Conservation (phyloP, 1,140 invertebrate species). For the Carcinoscorpius rotundicauda region DNA sequence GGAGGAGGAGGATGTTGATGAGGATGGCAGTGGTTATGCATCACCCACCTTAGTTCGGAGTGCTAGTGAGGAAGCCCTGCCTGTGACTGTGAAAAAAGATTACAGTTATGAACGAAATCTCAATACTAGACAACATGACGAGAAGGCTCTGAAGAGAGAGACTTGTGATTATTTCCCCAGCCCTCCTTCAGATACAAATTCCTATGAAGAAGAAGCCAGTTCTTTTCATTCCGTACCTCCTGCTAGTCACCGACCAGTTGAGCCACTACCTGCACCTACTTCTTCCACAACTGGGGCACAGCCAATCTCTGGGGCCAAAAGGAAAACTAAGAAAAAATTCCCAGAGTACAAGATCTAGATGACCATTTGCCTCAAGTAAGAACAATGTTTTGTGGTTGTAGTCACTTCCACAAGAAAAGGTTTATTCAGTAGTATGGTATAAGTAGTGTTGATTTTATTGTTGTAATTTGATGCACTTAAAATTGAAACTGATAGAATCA, state of each 20-base stretch:
- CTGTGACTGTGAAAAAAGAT: constrained; percentile 37
- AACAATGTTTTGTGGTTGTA: too few relatives aligned
- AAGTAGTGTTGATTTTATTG: too few relatives aligned
- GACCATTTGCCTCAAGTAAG: too few relatives aligned
- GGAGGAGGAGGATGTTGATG: constrained; percentile 57
- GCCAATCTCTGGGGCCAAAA: constrained; percentile 16
- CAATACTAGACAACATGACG: constrained; percentile 16
- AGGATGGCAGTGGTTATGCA: constrained; percentile 62
- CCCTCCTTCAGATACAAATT: constrained; percentile 25
- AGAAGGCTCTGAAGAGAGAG: constrained; percentile 23
- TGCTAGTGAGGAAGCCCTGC: constrained; percentile 72
- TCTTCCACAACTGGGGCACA: constrained; percentile 18
- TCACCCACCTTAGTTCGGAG: constrained; percentile 80
- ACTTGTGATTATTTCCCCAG: constrained; percentile 24
- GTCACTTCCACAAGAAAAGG: too few relatives aligned
- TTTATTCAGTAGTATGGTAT: too few relatives aligned
- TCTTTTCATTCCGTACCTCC: constrained; percentile 16
- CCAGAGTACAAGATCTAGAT: constrained; percentile 20
- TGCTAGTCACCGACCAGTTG: constrained; percentile 11
- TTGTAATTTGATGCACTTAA: too few relatives aligned
- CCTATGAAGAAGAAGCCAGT: constrained; percentile 21
- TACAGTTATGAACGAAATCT: constrained; percentile 22
- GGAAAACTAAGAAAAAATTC: constrained; percentile 20
- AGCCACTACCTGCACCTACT: constrained; percentile 11
- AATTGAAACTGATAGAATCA: too few relatives aligned